A percentile compares a stretch with the other conserved stretches of the same genome.
phyloP scores from a whole-genome alignment of 2,888 invertebrate species.

The Polia nebulosa region DNA sequence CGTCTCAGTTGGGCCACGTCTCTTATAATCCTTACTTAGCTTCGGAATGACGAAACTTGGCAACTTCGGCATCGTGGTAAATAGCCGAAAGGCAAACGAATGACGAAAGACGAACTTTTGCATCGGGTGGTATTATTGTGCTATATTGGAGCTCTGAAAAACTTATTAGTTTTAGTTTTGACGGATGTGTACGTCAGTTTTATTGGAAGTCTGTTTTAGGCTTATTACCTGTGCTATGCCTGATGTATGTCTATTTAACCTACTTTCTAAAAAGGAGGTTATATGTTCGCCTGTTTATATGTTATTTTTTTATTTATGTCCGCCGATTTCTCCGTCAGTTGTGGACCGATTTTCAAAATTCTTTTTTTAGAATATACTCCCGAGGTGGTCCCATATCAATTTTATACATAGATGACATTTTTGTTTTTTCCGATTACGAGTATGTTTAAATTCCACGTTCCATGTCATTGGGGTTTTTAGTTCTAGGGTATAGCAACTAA shows the following conservation, averaged over 20 bases:
- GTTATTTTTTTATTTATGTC: too few species aligned
- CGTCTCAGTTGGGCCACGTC: conserved; percentile 43
- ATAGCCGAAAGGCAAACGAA: conserved; percentile 45
- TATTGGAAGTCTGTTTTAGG: conserved; percentile 7
- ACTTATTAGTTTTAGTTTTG: conserved; percentile 24
- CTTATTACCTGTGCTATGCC: neutral
- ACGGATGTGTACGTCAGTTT: conserved; percentile 14
- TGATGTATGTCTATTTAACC: neutral
- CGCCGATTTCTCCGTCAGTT: too few species aligned
- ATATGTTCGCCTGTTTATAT: too few species aligned
- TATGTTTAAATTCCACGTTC: too few species aligned
- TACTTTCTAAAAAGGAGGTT: too few species aligned
- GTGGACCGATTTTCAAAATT: too few species aligned
- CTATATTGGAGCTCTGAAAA: conserved; percentile 28
- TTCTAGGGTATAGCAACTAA: too few species aligned
- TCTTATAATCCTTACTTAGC: conserved; percentile 56
- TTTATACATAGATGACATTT: too few species aligned
- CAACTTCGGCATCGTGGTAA: conserved; percentile 39
- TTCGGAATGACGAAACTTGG: conserved; percentile 57
- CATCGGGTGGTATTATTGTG: conserved; percentile 42
- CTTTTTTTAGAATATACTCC: too few species aligned
- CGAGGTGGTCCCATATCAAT: too few species aligned
- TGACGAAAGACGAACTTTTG: conserved; percentile 38
- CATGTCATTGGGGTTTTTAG: too few species aligned
- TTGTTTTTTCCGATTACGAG: too few species aligned